Base-by-base conservation (phyloP, 2,797 vertebrate genomes). In the Galago senegalensis region DNA sequence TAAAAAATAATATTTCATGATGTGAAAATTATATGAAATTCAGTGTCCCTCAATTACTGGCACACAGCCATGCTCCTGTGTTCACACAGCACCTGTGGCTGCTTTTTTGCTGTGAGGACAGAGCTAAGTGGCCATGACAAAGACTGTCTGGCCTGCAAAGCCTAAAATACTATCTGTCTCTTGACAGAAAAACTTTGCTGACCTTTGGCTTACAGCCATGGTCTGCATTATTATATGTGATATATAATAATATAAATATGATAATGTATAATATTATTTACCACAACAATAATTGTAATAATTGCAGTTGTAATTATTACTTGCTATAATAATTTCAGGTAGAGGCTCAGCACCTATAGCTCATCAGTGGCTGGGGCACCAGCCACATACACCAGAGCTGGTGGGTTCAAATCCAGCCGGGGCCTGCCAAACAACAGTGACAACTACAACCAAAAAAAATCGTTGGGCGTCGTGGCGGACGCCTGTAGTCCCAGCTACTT, bases 1-100 rank as follows among this genome's bases (percentile, higher is more conserved):
- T 43, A 6, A 43, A 43, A 43, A 43, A 46, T 21, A 23, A 67
- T 5, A 9, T 67, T 61, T 53, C 4, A 0, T 31, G 81, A 60
- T 0, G 9, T 49, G n/a, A 34, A 84, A 49, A 75, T 40, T 9
- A 60, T 16, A 21, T 5, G 31, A 73, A 84, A 67, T 89, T 73
- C 65, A 9, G 37, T 2, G 27, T 21, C 13, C 8, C 25, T 37
- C 18, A 18, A 43, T 89, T 75, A 63, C 14, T 56, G 77, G 31
- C 73, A 27, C 63, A 21, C 0, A 2, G 43, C 77, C 43, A 2
- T 2, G 2, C 9, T 37, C 6, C 0, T 9, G 2, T 27, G 29
- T 23, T 29, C 11, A 53, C 1, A 1, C 4, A 17, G 13, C 0
- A 21, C 27, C 81, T 34, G 0, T 9, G 49, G 27, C 37, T 43